A percentile compares a stretch with the other conserved stretches of the same genome.
Evolutionary conservation across 2,888 invertebrate genomes (phyloP).

Genomic region (Ptilodon capucinus): DNA sequence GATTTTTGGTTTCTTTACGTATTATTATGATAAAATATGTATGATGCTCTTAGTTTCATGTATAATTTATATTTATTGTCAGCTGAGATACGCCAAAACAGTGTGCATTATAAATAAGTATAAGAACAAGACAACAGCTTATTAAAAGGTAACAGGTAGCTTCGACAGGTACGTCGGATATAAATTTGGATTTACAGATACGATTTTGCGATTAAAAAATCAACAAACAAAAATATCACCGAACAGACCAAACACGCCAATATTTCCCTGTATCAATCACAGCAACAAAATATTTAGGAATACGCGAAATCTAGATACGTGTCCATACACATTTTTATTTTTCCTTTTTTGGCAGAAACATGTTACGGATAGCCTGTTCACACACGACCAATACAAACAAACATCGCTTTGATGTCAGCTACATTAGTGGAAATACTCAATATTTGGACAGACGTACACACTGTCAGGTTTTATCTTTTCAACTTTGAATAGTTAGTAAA

Average conservation of each 20-base stretch:
- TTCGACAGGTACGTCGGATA: too few relatives aligned
- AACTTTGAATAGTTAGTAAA: constrained; percentile 3
- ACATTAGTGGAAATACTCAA: constrained; percentile 19
- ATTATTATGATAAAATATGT: not conserved
- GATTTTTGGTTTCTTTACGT: not conserved
- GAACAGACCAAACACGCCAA: not conserved
- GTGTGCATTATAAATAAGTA: too few relatives aligned
- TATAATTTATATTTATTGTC: too few relatives aligned
- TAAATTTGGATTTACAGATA: too few relatives aligned
- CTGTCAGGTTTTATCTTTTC: constrained; percentile 18
- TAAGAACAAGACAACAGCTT: too few relatives aligned
- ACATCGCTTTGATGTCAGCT: constrained; percentile 35
- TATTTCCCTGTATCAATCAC: not conserved
- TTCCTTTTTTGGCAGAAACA: not conserved
- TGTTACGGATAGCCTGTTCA: not conserved
- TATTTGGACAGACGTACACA: constrained; percentile 13
- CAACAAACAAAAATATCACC: not conserved
- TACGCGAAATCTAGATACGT: not conserved
- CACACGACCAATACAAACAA: constrained; percentile 25
- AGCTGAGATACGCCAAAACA: too few relatives aligned
- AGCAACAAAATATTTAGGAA: not conserved
- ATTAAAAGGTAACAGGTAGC: too few relatives aligned
- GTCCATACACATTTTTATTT: not conserved
- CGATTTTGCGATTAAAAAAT: too few relatives aligned
- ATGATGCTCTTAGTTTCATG: not conserved